phyloP scores from a whole-genome alignment of 2,113 vertebrate species.

The Danionella cerebrum region DNA sequence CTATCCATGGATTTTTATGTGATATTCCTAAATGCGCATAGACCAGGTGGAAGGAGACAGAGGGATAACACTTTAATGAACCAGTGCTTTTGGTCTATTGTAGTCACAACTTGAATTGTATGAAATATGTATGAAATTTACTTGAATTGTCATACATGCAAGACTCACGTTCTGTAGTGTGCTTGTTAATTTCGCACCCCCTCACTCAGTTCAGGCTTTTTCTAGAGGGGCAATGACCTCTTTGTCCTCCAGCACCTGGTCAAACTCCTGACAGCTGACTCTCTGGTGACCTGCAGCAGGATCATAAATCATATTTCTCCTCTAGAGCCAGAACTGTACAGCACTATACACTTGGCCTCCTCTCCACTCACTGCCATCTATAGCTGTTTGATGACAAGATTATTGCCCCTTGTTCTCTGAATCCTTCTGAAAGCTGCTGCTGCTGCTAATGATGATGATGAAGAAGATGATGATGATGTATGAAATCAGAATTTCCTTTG shows the following conservation, averaged over 20 bases:
- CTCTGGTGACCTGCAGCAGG: slow-evolving; percentile 55
- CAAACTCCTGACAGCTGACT: slow-evolving; percentile 68
- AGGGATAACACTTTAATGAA: too few relatives aligned
- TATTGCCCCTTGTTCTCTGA: slow-evolving; percentile 23
- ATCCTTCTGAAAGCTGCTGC: not conserved
- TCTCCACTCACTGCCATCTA: slow-evolving; percentile 24
- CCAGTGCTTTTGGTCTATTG: too few relatives aligned
- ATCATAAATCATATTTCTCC: slow-evolving; percentile 57
- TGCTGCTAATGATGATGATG: too few relatives aligned
- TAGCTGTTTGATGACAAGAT: slow-evolving; percentile 40
- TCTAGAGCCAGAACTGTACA: not conserved
- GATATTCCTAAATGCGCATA: too few relatives aligned
- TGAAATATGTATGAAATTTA: too few relatives aligned
- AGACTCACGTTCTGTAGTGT: slow-evolving; percentile 37
- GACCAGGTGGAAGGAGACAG: too few relatives aligned
- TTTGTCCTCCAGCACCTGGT: slow-evolving; percentile 68
- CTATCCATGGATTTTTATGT: too few relatives aligned
- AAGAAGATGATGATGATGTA: too few relatives aligned
- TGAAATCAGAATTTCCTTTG: not conserved
- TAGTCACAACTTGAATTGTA: too few relatives aligned
- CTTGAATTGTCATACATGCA: too few relatives aligned
- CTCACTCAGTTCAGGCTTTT: slow-evolving; percentile 32
- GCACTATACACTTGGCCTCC: not conserved
- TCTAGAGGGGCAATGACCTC: slow-evolving; percentile 55
- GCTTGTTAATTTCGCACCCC: slow-evolving; percentile 44